Evolutionary conservation across 2,797 vertebrate genomes (phyloP).

Genomic region (Urosaurus nigricauda): DNA sequence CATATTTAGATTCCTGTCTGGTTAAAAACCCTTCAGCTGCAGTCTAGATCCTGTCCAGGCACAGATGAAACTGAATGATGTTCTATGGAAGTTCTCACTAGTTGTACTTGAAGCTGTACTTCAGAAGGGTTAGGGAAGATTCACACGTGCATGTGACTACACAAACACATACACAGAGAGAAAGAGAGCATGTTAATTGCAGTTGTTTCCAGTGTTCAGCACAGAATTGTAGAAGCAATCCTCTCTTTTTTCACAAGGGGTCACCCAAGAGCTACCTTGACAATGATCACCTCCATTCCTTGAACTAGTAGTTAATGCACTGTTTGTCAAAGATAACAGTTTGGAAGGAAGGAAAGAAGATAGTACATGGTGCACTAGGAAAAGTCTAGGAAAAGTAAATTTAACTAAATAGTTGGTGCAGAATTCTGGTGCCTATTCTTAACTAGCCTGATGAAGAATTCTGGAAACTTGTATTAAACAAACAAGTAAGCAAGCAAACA

Average conservation of each 20-base stretch:
- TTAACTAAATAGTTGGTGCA: no score
- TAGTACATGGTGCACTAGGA: neutral
- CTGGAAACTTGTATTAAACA: no score
- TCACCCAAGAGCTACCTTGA: slow-evolving; percentile 15
- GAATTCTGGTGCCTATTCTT: no score
- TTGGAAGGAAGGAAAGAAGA: neutral
- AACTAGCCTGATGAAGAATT: no score
- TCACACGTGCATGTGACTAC: no score
- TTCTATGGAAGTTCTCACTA: neutral
- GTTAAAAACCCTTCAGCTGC: neutral
- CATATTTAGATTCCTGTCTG: no score
- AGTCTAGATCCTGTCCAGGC: neutral
- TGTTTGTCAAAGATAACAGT: neutral
- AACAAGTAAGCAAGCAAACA: no score
- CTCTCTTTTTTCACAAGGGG: slow-evolving; percentile 21
- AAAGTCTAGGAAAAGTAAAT: no score
- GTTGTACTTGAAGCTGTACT: neutral
- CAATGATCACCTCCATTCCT: neutral
- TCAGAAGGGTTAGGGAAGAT: neutral
- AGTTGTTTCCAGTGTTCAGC: neutral
- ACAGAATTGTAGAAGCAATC: neutral
- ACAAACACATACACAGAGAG: neutral
- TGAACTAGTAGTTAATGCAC: neutral
- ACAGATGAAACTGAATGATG: neutral
- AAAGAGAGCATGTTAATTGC: no score